A percentile compares a stretch with the other conserved stretches of the same genome.
Conservation (phyloP, 2,113 vertebrate genomes). For the Lasiurus cinereus region DNA sequence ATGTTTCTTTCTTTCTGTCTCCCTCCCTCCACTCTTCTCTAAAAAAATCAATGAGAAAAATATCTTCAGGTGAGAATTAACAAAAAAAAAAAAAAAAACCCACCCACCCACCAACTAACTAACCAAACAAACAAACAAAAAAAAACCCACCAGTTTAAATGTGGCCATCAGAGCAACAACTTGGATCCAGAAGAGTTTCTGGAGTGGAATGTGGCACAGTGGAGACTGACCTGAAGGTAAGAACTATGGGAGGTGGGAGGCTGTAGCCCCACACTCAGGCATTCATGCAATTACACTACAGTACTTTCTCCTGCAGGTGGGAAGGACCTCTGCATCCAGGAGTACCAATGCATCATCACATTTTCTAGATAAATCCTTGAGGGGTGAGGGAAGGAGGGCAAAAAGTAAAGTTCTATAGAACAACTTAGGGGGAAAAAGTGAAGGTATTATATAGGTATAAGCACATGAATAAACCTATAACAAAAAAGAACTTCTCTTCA, state of each 20-base stretch:
- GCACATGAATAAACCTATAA: conserved; percentile 18
- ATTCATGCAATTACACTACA: fast-evolving
- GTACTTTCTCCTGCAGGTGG: background rate
- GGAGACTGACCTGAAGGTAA: background rate
- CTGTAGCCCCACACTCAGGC: background rate
- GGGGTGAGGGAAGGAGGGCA: background rate
- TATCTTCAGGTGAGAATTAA: no score
- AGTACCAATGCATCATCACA: background rate
- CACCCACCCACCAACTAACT: no score
- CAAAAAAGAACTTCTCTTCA: background rate
- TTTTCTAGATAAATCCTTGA: background rate
- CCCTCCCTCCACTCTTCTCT: no score
- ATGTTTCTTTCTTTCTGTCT: no score
- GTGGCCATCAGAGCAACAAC: background rate
- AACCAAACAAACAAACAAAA: background rate
- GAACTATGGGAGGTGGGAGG: fast-evolving
- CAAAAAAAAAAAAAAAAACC: no score
- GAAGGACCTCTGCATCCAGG: background rate
- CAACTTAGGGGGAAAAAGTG: background rate
- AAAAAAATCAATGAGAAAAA: no score
- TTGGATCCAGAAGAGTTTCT: background rate
- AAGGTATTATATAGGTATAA: background rate
- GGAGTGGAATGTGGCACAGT: fast-evolving
- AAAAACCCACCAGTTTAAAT: background rate
- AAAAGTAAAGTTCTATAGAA: background rate